phyloP scores from a whole-genome alignment of 1,140 invertebrate species.

The Lepidurus apus region DNA sequence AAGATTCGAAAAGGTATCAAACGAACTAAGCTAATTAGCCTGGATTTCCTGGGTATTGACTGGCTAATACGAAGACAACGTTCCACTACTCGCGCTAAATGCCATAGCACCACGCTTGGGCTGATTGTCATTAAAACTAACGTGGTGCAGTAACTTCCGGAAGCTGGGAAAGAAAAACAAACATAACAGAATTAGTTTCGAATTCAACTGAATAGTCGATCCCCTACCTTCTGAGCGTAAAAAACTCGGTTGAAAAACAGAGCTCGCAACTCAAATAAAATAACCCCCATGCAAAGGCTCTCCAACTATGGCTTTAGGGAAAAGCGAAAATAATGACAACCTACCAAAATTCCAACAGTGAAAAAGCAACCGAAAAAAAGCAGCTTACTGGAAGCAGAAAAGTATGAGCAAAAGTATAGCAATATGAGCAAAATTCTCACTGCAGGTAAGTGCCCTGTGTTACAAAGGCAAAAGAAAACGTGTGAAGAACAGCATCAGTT shows the following conservation, averaged over 20 bases:
- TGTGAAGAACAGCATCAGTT: background rate
- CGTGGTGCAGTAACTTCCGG: background rate
- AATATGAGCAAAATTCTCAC: slow-evolving; percentile 2
- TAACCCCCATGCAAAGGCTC: slow-evolving; percentile 16
- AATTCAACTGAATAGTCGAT: background rate
- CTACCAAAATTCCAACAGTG: background rate
- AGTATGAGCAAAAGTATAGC: background rate
- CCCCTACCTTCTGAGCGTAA: too few relatives aligned
- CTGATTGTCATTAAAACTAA: slow-evolving; percentile 19
- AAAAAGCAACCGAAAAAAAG: slow-evolving; percentile 14
- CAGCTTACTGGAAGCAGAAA: slow-evolving; percentile 6
- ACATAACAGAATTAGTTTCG: background rate
- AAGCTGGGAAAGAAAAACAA: background rate
- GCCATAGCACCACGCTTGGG: background rate
- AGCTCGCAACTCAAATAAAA: background rate
- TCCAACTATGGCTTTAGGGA: slow-evolving; percentile 14
- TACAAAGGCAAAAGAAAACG: background rate
- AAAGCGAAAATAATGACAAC: slow-evolving; percentile 7
- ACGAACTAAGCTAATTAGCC: background rate
- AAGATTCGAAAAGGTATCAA: slow-evolving; percentile 9
- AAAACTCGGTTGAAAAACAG: background rate
- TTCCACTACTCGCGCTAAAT: background rate
- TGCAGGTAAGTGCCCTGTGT: background rate
- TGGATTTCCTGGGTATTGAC: background rate
- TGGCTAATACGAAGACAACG: slow-evolving; percentile 15